Conservation (phyloP, 2,797 vertebrate species). For the Hirundo rustica region DNA sequence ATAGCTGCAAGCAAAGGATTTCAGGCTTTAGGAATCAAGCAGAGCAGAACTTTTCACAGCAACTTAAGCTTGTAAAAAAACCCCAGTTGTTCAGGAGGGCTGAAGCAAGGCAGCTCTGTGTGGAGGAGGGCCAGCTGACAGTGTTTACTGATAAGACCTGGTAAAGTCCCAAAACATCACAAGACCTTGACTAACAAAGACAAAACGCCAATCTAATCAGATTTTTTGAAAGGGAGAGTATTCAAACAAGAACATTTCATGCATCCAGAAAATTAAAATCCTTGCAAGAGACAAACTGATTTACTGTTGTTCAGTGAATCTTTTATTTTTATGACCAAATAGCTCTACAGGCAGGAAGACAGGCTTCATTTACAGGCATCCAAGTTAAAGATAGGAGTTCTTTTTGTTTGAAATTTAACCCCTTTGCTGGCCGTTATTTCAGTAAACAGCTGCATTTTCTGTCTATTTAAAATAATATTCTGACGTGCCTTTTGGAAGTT, state of each 20-base stretch:
- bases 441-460: neutral
- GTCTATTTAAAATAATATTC: neutral
- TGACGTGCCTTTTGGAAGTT: neutral
- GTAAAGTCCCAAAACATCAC: neutral
- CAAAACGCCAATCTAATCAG: neutral
- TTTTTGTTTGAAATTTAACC: neutral
- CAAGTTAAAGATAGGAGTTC: neutral
- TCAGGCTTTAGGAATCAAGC: slow-evolving; percentile 7
- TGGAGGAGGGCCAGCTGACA: neutral
- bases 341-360: neutral
- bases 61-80: neutral
- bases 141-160: neutral
- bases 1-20: neutral
- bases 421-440: neutral
- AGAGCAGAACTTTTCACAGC: slow-evolving; percentile 6
- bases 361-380: neutral
- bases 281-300: neutral
- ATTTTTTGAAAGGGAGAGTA: neutral
- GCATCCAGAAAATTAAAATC: neutral
- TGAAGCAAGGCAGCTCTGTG: neutral
- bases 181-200: neutral
- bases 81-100: neutral
- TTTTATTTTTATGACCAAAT: neutral
- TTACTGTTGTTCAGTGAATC: neutral
- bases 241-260: neutral